Conservation (phyloP, 2,113 vertebrate species). For the Bolborhynchus lineola region DNA sequence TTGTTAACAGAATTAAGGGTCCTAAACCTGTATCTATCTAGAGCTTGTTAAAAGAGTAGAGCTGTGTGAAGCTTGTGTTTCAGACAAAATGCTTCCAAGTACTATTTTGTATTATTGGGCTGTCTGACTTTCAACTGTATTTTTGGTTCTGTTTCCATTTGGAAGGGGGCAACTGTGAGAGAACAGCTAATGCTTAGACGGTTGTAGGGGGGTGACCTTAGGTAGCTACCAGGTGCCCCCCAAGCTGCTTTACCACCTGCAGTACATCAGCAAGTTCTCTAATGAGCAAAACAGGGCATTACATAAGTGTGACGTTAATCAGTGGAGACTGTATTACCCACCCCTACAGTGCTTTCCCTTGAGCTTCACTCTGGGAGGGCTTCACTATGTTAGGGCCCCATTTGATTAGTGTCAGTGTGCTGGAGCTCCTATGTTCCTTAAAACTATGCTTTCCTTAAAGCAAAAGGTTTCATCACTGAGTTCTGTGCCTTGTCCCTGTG, state of each 20-base stretch:
- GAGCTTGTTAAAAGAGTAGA: not conserved
- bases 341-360: accelerated
- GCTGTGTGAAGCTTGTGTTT: not conserved
- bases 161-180: not conserved
- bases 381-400: accelerated
- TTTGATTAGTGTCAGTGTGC: accelerated
- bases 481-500: not conserved
- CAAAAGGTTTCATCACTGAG: not conserved
- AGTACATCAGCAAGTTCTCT: not conserved
- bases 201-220: not conserved
- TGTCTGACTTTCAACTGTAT: not conserved
- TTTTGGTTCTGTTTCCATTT: not conserved
- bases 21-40: not conserved
- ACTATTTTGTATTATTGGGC: not conserved
- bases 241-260: not conserved
- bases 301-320: accelerated
- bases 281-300: accelerated
- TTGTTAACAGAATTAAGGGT: not conserved
- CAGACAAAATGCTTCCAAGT: not conserved
- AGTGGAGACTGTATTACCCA: accelerated
- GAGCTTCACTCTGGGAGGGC: not conserved
- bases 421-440: accelerated
- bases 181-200: not conserved
- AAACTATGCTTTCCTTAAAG: not conserved
- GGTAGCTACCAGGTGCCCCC: not conserved